Base-by-base conservation (phyloP, 2,113 vertebrate species). In the Rhadina sibilatrix region DNA sequence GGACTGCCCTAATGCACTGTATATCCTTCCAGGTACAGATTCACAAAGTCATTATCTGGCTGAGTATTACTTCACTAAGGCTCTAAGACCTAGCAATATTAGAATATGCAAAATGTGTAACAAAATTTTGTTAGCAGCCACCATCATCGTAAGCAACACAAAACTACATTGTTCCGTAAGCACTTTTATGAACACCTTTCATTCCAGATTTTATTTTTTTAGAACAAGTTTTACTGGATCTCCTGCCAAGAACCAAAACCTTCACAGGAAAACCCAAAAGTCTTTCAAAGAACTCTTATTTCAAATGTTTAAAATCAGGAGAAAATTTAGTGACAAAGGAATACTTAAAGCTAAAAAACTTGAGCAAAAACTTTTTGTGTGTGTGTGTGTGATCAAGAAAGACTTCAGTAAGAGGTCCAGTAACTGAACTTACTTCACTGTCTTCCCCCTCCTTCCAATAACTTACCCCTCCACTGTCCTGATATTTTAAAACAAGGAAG, bases 161-260 rank as follows among this genome's bases (percentile, higher is more conserved):
- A 52, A 4, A 64, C 7, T 3, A 52, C 31, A 28, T 14, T 35
- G 24, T 13, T 70, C 31, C 0, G 0, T 33, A 88, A 28, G 14
- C 50, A 71, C 4, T 90, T 90, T 9, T 23, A 70, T 0, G 0
- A n/a, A n/a, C 6, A 33, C 7, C 10, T 79, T 75, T 65, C 52
- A 31, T 50, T 88, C 5, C 22, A 71, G 25, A 4, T 53, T 28
- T 30, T 46, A 8, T 40, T 86, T 82, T 42, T 64, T 14, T 63
- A 37, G 66, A 50, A 61, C 14, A 21, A 17, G 1, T 16, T 46
- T 65, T 65, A 80, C 12, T 37, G 12, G 7, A 70, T 82, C 33
- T 69, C 87, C 50, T 66, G 22, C 22, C 25, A 74, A 65, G 3
- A 15, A 69, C 3, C 24, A 64, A 91, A 81, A 70, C 7, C 7